Percentiles rank a stretch among this genome's conserved stretches.
Conservation (phyloP, 2,113 vertebrate species). For the Tachysurus fulvidraco region DNA sequence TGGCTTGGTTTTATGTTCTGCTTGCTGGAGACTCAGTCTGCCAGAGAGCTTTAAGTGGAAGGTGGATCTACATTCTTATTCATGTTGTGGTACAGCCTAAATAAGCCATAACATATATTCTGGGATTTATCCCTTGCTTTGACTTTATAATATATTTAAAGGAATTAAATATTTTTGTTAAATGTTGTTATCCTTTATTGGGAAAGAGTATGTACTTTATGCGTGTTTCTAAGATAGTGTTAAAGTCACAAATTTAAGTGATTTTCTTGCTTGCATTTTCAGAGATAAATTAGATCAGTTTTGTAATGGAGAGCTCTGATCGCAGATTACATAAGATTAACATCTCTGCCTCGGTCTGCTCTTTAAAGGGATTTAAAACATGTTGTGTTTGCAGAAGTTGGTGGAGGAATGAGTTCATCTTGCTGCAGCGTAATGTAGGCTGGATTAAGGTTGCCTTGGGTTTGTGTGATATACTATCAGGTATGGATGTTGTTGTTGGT, state of each 20-base stretch:
- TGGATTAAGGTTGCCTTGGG: background rate
- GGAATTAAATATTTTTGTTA: background rate
- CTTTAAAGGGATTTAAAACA: background rate
- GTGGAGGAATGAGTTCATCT: background rate
- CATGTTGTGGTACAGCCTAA: background rate
- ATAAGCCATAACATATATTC: background rate
- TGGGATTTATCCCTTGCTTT: background rate
- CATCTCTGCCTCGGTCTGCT: background rate
- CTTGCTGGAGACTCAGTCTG: background rate
- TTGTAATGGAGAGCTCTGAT: background rate
- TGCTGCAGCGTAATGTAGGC: background rate
- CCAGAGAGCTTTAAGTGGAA: background rate
- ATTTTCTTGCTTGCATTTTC: background rate
- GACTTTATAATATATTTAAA: too few species aligned
- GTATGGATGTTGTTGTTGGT: background rate
- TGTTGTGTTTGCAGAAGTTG: background rate
- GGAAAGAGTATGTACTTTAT: background rate
- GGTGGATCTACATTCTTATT: background rate
- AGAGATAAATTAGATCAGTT: background rate
- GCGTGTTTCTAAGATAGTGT: background rate
- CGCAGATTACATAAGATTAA: background rate
- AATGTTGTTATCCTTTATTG: background rate
- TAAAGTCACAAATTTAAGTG: background rate
- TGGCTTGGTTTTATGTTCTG: background rate
- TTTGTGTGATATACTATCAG: background rate